Evolutionary conservation across 30 jellyfish, hydroid and myxozoan genomes (phyloP).

Genomic region (Catostylus mosaicus): DNA sequence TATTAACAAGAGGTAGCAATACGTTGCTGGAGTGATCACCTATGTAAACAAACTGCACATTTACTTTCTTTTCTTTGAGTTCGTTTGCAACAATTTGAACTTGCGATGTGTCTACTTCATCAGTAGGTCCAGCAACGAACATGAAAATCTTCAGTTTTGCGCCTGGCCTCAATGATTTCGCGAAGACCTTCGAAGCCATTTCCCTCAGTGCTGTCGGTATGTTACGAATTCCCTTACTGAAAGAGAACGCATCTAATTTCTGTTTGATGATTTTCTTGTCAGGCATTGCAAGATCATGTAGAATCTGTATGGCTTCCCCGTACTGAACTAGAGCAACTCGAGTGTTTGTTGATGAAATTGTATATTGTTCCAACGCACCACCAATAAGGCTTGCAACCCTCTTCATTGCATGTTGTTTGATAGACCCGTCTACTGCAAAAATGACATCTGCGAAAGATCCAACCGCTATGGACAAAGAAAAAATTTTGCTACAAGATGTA

Average conservation of each 20-base stretch:
- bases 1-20: slow-evolving; percentile 25
- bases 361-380: slow-evolving; percentile 32
- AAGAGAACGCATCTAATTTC: not conserved
- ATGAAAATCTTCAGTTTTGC: slow-evolving; percentile 14
- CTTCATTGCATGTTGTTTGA: slow-evolving; percentile 29
- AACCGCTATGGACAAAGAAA: slow-evolving; percentile 23
- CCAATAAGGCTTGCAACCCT: slow-evolving; percentile 20
- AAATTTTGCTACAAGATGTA: not conserved
- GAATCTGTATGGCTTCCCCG: slow-evolving; percentile 2
- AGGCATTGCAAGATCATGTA: slow-evolving; percentile 2
- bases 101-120: slow-evolving; percentile 13
- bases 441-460: slow-evolving; percentile 51
- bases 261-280: not conserved
- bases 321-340: slow-evolving; percentile 54
- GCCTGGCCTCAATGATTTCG: slow-evolving; percentile 12
- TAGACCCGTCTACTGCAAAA: slow-evolving; percentile 68
- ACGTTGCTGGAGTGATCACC: slow-evolving; percentile 49
- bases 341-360: slow-evolving; percentile 18
- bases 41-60: slow-evolving; percentile 53
- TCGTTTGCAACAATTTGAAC: slow-evolving; percentile 23
- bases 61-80: slow-evolving; percentile 33
- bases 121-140: slow-evolving; percentile 70
- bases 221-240: slow-evolving; percentile 22
- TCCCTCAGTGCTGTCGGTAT: slow-evolving; percentile 37
- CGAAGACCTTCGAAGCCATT: slow-evolving; percentile 22